A percentile compares a stretch with the other conserved stretches of the same genome.
Evolutionary conservation across 2,797 vertebrate species (phyloP).

Genomic region (Etheostoma perlongum): DNA sequence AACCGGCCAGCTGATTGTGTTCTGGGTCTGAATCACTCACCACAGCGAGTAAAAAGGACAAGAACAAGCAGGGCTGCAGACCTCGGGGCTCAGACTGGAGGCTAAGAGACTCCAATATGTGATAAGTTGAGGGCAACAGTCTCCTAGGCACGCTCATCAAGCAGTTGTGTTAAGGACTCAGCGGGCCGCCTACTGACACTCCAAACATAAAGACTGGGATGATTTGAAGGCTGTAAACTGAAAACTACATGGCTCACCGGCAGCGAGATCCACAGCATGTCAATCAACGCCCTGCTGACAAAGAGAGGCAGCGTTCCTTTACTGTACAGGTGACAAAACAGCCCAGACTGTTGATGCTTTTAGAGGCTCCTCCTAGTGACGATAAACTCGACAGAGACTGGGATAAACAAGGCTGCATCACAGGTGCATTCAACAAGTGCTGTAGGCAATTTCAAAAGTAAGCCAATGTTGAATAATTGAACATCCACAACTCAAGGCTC

Average conservation of each 20-base stretch:
- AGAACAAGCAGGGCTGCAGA: conserved; percentile 47
- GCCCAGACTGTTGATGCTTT: conserved; percentile 31
- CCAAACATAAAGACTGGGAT: conserved; percentile 22
- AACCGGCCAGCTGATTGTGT: conserved; percentile 36
- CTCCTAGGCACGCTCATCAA: conserved; percentile 24
- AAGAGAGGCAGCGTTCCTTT: conserved; percentile 31
- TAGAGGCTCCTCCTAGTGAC: conserved; percentile 25
- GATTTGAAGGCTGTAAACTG: conserved; percentile 27
- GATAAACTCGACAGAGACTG: conserved; percentile 34
- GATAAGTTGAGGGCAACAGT: conserved; percentile 38
- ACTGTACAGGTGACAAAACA: conserved; percentile 40
- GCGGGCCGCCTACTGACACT: conserved; percentile 18
- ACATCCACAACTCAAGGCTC: conserved; percentile 12
- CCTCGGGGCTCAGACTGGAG: conserved; percentile 43
- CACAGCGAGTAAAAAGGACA: conserved; percentile 23
- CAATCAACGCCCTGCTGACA: conserved; percentile 42
- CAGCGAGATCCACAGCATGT: conserved; percentile 25
- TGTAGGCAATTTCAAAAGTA: conserved; percentile 26
- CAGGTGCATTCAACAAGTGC: conserved; percentile 25
- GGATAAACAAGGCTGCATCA: conserved; percentile 54
- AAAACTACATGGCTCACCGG: conserved; percentile 36
- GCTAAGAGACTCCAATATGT: conserved; percentile 25
- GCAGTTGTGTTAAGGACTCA: conserved; percentile 35
- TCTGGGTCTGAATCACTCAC: conserved; percentile 50
- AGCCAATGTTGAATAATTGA: conserved; percentile 30